phyloP scores from a whole-genome alignment of 1,140 invertebrate genomes.

The Aphaenogaster rudis region DNA sequence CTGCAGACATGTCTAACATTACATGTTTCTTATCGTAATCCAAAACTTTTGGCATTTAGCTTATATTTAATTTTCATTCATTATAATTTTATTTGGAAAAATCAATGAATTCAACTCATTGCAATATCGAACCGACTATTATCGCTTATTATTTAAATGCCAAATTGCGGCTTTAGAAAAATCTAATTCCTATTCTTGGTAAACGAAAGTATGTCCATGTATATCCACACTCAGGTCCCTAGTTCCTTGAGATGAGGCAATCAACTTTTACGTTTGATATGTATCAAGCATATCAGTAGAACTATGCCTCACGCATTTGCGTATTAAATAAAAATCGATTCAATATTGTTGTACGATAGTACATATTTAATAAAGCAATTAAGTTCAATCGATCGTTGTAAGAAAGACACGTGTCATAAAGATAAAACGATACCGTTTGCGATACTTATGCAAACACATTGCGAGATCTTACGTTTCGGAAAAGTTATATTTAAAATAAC shows the following conservation, averaged over 20 bases:
- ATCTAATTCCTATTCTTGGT: conserved; percentile 23
- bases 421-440: background rate
- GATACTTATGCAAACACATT: background rate
- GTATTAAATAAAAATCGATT: background rate
- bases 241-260: conserved; percentile 46
- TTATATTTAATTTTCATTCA: background rate
- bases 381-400: conserved; percentile 5
- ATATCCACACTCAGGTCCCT: conserved; percentile 47
- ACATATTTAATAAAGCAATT: conserved; percentile 7
- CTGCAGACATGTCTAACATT: background rate
- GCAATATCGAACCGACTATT: background rate
- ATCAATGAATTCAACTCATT: background rate
- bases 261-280: conserved; percentile 44
- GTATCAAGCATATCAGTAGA: conserved; percentile 24
- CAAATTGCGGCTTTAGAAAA: background rate
- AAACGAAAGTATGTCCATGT: conserved; percentile 1
- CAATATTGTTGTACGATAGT: background rate
- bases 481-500: background rate
- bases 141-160: conserved; percentile 23
- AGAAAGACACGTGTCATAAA: background rate
- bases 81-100: background rate
- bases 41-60: conserved; percentile 5
- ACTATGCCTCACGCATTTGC: background rate
- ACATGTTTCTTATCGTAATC: background rate
- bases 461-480: background rate